These are phyloP conservation scores for Melanocharis versteri DNA, from an alignment of 2,113 vertebrate genomes.

Conservation along the genomic window DNA sequence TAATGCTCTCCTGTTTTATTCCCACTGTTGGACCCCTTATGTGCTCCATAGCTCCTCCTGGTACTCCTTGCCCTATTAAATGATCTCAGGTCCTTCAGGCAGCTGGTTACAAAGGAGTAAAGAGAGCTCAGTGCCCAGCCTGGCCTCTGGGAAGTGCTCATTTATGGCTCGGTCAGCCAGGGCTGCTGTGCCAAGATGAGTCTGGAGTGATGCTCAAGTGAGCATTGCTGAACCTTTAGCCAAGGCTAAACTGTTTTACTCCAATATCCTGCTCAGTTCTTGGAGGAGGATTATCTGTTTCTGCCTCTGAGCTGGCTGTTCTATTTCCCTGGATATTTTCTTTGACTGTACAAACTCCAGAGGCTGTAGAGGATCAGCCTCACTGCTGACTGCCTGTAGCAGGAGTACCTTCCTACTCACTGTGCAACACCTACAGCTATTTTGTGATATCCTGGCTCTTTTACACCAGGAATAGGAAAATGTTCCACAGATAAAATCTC, in stretches of 20 bases:
- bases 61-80: neutral
- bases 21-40: rapidly evolving
- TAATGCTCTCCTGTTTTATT: neutral
- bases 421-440: neutral
- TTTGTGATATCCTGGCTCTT: neutral
- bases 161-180: neutral
- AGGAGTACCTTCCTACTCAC: neutral
- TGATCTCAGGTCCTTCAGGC: neutral
- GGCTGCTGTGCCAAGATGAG: neutral
- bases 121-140: neutral
- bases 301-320: neutral
- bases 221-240: neutral
- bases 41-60: neutral
- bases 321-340: neutral
- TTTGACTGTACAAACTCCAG: neutral
- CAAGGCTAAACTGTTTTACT: neutral
- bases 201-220: neutral
- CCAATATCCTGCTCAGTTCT: neutral
- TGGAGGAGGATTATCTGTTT: neutral
- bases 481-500: neutral
- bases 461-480: neutral
- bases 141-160: neutral
- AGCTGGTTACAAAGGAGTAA: neutral
- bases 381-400: neutral
- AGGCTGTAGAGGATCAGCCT: neutral